Percentiles rank a stretch among this genome's conserved stretches.
phyloP scores from a whole-genome alignment of 2,797 vertebrate species.

The Cossypha heuglini region DNA sequence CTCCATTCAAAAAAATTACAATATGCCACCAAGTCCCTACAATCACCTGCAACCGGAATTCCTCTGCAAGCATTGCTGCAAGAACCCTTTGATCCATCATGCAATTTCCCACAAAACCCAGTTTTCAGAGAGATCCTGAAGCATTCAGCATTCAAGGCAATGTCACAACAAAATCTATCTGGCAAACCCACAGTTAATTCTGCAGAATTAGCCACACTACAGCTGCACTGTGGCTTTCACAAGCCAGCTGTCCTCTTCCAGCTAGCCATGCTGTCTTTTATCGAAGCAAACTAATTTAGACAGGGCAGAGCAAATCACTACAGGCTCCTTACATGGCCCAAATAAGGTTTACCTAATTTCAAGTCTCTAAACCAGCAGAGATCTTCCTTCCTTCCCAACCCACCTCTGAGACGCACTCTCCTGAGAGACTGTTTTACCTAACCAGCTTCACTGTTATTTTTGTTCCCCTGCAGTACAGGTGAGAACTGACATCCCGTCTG shows the following conservation, averaged over 20 bases:
- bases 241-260: not conserved
- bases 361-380: not conserved
- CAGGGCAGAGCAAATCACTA: not conserved
- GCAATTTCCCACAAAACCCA: not conserved
- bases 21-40: not conserved
- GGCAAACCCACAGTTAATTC: not conserved
- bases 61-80: not conserved
- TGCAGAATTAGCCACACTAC: not conserved
- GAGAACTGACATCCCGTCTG: conserved; percentile 6
- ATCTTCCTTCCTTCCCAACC: not conserved
- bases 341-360: not conserved
- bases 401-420: not conserved
- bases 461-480: not conserved
- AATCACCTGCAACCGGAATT: not conserved
- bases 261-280: not conserved
- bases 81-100: not conserved
- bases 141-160: not conserved
- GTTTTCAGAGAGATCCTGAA: not conserved
- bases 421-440: conserved; percentile 39
- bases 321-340: not conserved
- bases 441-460: conserved; percentile 45
- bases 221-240: not conserved
- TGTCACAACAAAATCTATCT: not conserved
- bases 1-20: not conserved
- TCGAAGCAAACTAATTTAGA: not conserved